Base-by-base conservation (phyloP, 2,113 vertebrate species). In the Oophaga pumilio region DNA sequence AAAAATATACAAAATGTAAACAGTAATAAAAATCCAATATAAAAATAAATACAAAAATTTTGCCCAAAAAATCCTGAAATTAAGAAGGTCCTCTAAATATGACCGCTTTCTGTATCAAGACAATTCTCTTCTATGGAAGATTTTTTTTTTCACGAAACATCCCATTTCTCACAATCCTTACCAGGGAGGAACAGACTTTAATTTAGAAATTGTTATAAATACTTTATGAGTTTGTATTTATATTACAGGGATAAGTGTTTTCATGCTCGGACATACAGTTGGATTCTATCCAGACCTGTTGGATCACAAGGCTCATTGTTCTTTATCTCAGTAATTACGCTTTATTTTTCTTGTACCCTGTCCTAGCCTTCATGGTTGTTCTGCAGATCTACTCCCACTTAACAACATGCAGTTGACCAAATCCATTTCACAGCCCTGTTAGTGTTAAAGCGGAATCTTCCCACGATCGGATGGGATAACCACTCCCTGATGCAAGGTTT, bases 401-500 rank as follows among this genome's bases (percentile, higher is more conserved):
- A 62, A 59, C 71, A 85, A 85, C 84, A 76, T 76, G 81, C 28
- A 78, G 59, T 78, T 86, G 74, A 78, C 85, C 85, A 78, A 86
- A 86, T 66, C 85, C 60, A 66, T 86, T 86, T 78, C 76, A 85
- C 84, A 85, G 71, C 69, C 59, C 71, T 62, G 56, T 49, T 84
- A 24, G 14, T 20, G 24, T 84, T 71, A 28, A 79, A 87, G 28
- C 81, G 50, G 24, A 53, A 71, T 80, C 50, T 87, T 87, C 85
- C 76, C 85, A 87, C 85, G 85, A 80, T 87, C 50, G 73, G 62
- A 86, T 71, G 77, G 64, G 78, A 87, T 71, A 80, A 87, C 85
- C 85, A 33, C 66, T 87, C 85, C 85, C 64, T 20, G 60, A 24
- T 56, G 60, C 59, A 78, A 52, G 74, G 22, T 86, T 78, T 86